Evolutionary conservation across 1,140 invertebrate genomes (phyloP).

Genomic region (Thereuonema tuberculata): DNA sequence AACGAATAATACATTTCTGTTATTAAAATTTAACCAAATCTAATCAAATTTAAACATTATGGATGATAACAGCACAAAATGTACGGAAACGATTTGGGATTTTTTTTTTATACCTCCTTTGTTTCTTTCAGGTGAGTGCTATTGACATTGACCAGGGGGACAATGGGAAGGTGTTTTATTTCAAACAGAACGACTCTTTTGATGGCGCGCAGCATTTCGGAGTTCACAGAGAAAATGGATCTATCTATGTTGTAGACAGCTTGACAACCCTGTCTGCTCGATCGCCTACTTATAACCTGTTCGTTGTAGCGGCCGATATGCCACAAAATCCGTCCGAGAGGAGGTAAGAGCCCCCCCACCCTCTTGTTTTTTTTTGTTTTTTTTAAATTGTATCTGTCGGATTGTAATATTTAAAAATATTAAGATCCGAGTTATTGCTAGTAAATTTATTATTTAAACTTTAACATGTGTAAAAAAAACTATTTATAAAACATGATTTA

Average conservation of each 20-base stretch:
- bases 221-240: constrained; percentile 23
- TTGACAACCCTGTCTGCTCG: constrained; percentile 10
- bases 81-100: too few relatives aligned
- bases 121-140: background rate
- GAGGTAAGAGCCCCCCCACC: too few relatives aligned
- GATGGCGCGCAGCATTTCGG: constrained; percentile 22
- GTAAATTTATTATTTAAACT: too few relatives aligned
- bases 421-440: too few relatives aligned
- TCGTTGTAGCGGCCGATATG: constrained; percentile 23
- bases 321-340: constrained; percentile 21
- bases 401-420: too few relatives aligned
- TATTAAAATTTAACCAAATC: background rate
- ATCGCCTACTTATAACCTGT: constrained; percentile 20
- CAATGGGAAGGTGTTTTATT: constrained; percentile 23
- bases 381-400: too few relatives aligned
- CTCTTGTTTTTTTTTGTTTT: too few relatives aligned
- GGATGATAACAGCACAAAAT: too few relatives aligned
- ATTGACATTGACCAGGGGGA: constrained; percentile 23
- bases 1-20: background rate
- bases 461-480: too few relatives aligned
- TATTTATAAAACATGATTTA: too few relatives aligned
- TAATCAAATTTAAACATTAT: background rate
- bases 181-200: constrained; percentile 22
- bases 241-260: constrained; percentile 21
- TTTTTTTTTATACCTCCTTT: background rate